Evolutionary conservation across 2,113 vertebrate species (phyloP).

Genomic region (Ochotona curzoniae): DNA sequence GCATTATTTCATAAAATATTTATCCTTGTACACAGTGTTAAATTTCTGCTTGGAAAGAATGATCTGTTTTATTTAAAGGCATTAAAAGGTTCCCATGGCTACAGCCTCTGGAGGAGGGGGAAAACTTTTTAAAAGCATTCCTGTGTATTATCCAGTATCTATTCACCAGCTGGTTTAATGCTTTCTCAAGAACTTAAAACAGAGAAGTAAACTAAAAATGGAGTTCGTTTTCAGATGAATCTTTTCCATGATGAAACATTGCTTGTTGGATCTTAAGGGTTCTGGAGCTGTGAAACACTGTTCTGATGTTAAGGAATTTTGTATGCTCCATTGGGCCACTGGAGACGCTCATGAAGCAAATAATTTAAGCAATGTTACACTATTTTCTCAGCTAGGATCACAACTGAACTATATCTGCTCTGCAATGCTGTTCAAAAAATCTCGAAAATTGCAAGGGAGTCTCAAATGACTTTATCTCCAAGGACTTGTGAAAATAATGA

Average conservation of each 20-base stretch:
- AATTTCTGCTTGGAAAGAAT: conserved; percentile 41
- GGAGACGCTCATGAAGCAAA: neutral
- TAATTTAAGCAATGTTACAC: neutral
- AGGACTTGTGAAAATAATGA: neutral
- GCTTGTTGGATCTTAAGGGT: neutral
- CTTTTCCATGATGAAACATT: neutral
- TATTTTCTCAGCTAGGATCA: conserved; percentile 12
- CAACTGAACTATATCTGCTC: neutral
- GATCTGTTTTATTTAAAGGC: conserved; percentile 58
- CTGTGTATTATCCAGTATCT: conserved; percentile 30
- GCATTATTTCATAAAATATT: conserved; percentile 27
- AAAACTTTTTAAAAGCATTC: conserved; percentile 56
- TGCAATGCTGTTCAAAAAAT: conserved; percentile 16
- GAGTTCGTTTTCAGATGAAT: neutral
- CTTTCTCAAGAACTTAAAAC: conserved; percentile 60
- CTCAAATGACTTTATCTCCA: neutral
- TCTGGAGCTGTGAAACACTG: conserved; percentile 33
- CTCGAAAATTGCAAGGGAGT: neutral
- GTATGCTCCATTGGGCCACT: neutral
- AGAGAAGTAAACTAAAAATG: conserved; percentile 55
- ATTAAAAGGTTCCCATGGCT: conserved; percentile 61
- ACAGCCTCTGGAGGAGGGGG: conserved; percentile 55
- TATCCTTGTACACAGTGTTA: neutral
- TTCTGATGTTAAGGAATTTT: conserved; percentile 1
- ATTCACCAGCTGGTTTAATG: conserved; percentile 67